A percentile compares a stretch with the other conserved stretches of the same genome.
Conservation (phyloP, 2,888 invertebrate species). For the Pomacea canaliculata region DNA sequence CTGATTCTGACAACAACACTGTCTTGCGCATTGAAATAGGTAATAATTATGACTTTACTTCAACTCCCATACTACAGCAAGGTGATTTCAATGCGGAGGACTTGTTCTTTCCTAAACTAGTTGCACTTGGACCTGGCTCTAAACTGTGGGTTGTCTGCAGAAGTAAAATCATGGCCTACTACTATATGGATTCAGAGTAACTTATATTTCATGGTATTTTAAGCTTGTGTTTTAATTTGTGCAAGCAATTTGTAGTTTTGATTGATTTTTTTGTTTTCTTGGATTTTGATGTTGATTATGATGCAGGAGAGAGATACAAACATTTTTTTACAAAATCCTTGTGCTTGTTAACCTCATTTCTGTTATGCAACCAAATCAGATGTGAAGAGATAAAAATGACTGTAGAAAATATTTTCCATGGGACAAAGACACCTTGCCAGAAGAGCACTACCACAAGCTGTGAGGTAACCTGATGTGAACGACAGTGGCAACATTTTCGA, state of each 20-base stretch:
- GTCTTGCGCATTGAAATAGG: slow-evolving; percentile 20
- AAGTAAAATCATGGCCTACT: slow-evolving; percentile 23
- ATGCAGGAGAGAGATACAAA: no score
- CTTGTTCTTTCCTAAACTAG: slow-evolving; percentile 44
- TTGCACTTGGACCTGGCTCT: slow-evolving; percentile 44
- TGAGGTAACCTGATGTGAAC: no score
- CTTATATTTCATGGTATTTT: not conserved
- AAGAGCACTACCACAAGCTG: no score
- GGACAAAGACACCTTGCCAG: no score
- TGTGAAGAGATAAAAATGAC: no score
- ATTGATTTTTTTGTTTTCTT: no score
- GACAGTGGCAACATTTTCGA: no score
- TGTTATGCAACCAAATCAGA: no score
- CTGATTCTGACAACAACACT: slow-evolving; percentile 47
- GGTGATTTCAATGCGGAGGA: slow-evolving; percentile 43
- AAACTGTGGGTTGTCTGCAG: slow-evolving; percentile 52
- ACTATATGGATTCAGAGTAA: slow-evolving; percentile 27
- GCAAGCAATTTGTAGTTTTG: not conserved
- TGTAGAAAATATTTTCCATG: no score
- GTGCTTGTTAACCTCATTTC: no score
- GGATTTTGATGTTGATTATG: no score
- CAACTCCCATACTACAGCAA: slow-evolving; percentile 35
- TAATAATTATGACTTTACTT: not conserved
- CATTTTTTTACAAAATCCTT: no score
- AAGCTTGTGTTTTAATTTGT: not conserved